Conservation (phyloP, 2,113 vertebrate species). For the Athene noctua region DNA sequence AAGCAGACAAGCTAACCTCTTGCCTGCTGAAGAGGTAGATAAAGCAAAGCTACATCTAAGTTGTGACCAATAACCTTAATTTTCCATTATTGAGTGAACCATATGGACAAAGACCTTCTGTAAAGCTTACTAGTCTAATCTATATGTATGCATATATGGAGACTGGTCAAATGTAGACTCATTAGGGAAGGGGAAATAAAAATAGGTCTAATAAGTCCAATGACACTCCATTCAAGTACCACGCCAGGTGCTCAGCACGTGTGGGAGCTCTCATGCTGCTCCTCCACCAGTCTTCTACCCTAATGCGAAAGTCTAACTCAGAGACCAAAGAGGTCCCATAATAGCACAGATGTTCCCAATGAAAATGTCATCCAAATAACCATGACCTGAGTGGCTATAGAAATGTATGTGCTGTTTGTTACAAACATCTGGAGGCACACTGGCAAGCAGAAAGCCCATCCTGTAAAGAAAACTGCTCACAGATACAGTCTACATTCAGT, state of each 20-base stretch:
- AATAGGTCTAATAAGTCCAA: neutral
- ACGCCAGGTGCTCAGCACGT: accelerated
- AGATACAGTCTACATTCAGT: neutral
- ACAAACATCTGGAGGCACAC: neutral
- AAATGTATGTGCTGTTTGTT: neutral
- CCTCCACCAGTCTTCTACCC: neutral
- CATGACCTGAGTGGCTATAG: neutral
- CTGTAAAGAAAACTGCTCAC: neutral
- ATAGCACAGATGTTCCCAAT: neutral
- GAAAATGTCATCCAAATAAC: neutral
- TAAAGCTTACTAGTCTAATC: neutral
- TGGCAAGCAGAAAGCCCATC: neutral
- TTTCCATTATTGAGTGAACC: neutral
- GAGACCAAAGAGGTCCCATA: neutral
- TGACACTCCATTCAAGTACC: neutral
- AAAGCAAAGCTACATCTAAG: neutral
- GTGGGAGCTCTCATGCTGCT: neutral
- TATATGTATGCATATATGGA: neutral
- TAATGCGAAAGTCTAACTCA: neutral
- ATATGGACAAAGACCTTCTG: neutral
- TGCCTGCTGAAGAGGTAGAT: neutral
- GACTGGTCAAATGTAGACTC: neutral
- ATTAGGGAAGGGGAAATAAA: neutral
- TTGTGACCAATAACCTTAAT: neutral
- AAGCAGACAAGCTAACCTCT: neutral